Evolutionary conservation across 2,113 vertebrate species (phyloP).

Genomic region (Pluvialis apricaria): DNA sequence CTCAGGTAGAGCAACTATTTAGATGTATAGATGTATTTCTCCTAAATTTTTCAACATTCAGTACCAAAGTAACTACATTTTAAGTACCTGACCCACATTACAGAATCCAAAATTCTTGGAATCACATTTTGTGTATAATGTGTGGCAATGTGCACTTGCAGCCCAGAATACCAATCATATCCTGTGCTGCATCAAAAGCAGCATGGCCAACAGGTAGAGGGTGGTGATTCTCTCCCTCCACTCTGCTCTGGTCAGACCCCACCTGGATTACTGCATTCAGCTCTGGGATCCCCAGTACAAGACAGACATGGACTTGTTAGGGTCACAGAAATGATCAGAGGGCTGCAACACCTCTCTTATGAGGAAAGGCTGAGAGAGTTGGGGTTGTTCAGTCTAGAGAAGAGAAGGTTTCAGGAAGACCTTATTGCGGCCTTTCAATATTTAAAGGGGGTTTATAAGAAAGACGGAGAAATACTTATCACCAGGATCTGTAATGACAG

Average conservation of each 20-base stretch:
- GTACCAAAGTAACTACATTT: background rate
- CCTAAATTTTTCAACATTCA: background rate
- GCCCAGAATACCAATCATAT: background rate
- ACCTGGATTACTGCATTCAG: background rate
- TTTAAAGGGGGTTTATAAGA: background rate
- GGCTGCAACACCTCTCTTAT: background rate
- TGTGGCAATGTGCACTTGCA: background rate
- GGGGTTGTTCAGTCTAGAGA: background rate
- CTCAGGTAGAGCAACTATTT: background rate
- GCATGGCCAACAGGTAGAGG: fast-evolving
- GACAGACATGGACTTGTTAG: background rate
- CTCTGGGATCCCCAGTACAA: background rate
- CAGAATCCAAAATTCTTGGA: background rate
- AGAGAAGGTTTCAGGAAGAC: background rate
- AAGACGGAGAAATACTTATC: background rate
- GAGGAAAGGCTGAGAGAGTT: fast-evolving
- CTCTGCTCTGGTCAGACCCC: fast-evolving
- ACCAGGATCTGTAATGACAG: background rate
- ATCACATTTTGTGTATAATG: background rate
- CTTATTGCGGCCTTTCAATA: background rate
- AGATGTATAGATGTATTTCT: background rate
- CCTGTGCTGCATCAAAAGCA: background rate
- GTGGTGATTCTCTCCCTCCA: background rate
- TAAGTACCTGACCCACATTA: background rate
- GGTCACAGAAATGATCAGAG: background rate